phyloP scores from a whole-genome alignment of 2,113 vertebrate genomes.

The Rhabdomys dilectus region DNA sequence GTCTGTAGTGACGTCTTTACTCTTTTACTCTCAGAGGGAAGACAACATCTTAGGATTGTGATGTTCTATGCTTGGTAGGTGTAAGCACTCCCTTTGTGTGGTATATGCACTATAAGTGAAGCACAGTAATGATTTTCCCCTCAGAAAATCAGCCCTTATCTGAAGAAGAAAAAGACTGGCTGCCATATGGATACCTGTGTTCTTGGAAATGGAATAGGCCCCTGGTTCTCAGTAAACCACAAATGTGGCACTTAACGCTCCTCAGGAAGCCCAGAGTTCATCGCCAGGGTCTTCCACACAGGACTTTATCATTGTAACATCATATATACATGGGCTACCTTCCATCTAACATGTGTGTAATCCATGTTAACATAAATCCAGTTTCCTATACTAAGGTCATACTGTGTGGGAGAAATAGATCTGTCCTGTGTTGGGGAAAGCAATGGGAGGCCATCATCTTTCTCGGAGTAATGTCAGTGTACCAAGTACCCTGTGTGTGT shows the following conservation, averaged over 20 bases:
- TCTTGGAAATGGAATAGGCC: constrained; percentile 61
- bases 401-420: background rate
- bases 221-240: background rate
- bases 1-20: background rate
- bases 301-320: background rate
- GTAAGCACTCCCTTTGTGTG: constrained; percentile 26
- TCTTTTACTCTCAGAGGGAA: background rate
- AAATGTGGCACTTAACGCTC: constrained; percentile 26
- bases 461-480: background rate
- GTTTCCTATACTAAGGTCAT: background rate
- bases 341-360: background rate
- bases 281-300: background rate
- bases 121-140: constrained; percentile 76
- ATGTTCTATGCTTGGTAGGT: constrained; percentile 44
- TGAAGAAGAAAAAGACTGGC: background rate
- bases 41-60: background rate
- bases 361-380: background rate
- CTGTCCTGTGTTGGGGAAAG: background rate
- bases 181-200: constrained; percentile 67
- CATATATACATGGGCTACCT: background rate
- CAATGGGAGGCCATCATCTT: background rate
- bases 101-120: constrained; percentile 61
- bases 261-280: constrained; percentile 44
- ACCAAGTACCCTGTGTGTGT: background rate
- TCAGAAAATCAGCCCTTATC: constrained; percentile 74